Evolutionary conservation across 2,888 invertebrate species (phyloP), one percentile per base, ranked within the genome.

Genomic region (Drosophila engyochracea): DNA sequence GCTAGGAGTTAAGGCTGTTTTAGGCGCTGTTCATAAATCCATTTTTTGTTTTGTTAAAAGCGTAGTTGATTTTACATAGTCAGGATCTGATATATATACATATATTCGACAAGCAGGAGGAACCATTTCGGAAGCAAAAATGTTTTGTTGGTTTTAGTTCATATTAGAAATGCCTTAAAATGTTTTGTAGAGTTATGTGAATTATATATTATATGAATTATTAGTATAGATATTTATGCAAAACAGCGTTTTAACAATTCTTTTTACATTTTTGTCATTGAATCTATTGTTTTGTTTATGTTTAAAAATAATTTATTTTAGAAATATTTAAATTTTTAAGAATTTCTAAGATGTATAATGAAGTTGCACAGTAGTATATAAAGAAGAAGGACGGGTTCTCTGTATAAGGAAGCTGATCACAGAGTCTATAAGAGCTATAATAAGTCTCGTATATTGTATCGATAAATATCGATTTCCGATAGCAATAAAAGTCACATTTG

Each of bases 11-110:
- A 16, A 10, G 22, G 5, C 10, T 44, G 41, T 5, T 22, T 5
- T 7, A 47, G 47, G 4, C 16, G 47, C 4, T 28, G 4, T 6
- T 28, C 37, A 55, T 39, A 55, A 55, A 57, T 39, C 39, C 25
- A 37, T 51, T 57, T 39, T n/a, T 30, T 14, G 58, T 64, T 72
- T 58, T 51, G 6, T 12, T 22, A 30, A 37, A 7, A 31, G 37
- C 57, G 14, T 28, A 58, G 25, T 55, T 54, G 4, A 6, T 22
- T 28, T 22, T 6, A 4, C 3, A 6, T 44, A 14, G n/a, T 44
- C 41, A n/a, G 6, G 14, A 0, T 47, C 3, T 1, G 14, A 22
- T 47, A 7, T 22, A 3, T 14, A 22, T 44, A 6, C 22, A 44
- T 41, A 41, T 44, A 44, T 44, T 44, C 22, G 44, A 22, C 44